Conservation (phyloP, 2,797 vertebrate genomes). For the Melanotaenia boesemani region DNA sequence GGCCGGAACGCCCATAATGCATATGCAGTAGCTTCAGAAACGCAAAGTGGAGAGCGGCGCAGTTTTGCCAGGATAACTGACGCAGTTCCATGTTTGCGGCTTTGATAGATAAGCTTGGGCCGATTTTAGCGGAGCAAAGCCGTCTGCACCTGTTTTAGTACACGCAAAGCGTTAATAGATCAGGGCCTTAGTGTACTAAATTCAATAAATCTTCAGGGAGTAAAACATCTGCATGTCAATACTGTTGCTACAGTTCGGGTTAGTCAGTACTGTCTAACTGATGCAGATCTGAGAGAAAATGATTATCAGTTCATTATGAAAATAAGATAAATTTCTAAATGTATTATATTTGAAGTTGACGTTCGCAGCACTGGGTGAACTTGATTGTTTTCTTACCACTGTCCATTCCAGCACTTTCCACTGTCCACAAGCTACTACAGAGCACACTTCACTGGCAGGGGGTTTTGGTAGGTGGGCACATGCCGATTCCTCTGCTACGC, state of each 20-base stretch:
- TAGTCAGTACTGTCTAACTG: neutral
- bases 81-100: too few species aligned
- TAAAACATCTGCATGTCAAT: constrained; percentile 38
- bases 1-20: too few species aligned
- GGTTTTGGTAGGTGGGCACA: constrained; percentile 91
- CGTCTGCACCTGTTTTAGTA: too few species aligned
- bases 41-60: too few species aligned
- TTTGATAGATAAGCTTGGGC: too few species aligned
- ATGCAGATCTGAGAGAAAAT: neutral
- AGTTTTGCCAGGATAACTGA: too few species aligned
- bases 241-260: constrained; percentile 19
- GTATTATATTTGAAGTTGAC: neutral
- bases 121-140: too few species aligned
- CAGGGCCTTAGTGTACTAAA: too few species aligned
- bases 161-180: too few species aligned
- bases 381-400: constrained; percentile 82
- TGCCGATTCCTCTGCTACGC: constrained; percentile 90
- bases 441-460: constrained; percentile 89
- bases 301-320: neutral
- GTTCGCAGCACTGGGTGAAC: too few species aligned
- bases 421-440: constrained; percentile 90
- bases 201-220: neutral
- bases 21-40: too few species aligned
- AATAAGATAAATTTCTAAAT: neutral
- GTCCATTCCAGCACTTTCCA: constrained; percentile 98